A percentile compares a stretch with the other conserved stretches of the same genome.
Evolutionary conservation across 1,140 invertebrate species (phyloP).

Genomic region (Laupala kohalensis): DNA sequence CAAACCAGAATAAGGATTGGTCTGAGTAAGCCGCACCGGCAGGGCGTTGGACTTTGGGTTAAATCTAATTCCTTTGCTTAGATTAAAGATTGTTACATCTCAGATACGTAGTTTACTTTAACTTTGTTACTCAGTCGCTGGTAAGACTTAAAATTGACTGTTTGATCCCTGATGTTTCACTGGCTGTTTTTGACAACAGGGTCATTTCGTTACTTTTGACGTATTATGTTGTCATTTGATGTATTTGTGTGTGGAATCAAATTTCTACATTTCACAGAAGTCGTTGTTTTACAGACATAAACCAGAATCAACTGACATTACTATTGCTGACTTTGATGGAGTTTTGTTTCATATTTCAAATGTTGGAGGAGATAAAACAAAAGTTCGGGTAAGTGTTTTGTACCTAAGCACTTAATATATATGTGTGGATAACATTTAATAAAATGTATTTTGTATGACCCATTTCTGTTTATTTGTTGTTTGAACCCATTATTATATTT

Average conservation of each 20-base stretch:
- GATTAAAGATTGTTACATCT: too few species aligned
- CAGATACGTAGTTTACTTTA: neutral
- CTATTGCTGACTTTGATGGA: conserved; percentile 95
- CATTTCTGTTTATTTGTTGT: neutral
- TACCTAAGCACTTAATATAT: neutral
- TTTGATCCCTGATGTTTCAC: neutral
- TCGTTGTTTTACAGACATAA: conserved; percentile 80
- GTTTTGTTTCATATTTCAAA: conserved; percentile 98
- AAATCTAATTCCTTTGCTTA: too few species aligned
- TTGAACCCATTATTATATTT: too few species aligned
- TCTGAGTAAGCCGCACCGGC: neutral
- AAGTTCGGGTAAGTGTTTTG: conserved; percentile 71
- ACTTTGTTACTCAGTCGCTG: neutral
- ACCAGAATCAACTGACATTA: conserved; percentile 87
- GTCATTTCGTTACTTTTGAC: neutral
- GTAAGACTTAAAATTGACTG: neutral
- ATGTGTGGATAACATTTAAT: neutral
- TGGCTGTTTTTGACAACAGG: neutral
- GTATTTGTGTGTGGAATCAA: neutral
- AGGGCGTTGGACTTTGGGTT: conserved; percentile 6
- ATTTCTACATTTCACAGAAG: too few species aligned
- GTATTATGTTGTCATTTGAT: neutral
- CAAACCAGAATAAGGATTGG: neutral
- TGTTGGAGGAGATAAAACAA: conserved; percentile 88
- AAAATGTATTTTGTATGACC: neutral